Evolutionary conservation across 2,888 invertebrate species (phyloP), one percentile per base, ranked within the genome.

Genomic region (Apodemia hepburni): DNA sequence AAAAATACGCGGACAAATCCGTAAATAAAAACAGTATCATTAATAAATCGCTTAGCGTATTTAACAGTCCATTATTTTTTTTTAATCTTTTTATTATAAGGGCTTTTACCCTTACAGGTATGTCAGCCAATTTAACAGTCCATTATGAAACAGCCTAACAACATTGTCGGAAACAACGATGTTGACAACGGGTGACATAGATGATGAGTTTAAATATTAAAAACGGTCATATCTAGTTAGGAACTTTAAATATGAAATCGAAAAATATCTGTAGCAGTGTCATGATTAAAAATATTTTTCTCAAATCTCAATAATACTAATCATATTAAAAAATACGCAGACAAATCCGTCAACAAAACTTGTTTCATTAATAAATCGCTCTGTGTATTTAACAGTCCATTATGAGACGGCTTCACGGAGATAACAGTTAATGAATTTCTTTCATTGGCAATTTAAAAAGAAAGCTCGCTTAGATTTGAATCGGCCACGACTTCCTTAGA

Each of bases 381-480:
- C 8, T 57, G 27, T 57, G 54, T 57, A 57, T 57, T 57, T 57
- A 57, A 57, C 54, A 57, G 54, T 57, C 54, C 54, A 57, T 57
- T 57, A 62, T 58, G 35, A 62, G 58, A 70, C 72, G 71, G 74
- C 71, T 74, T 65, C 79, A 75, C 69, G 68, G 74, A 79, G 78
- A 76, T 77, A 78, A 75, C 79, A 80, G 54, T 77, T 82, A 84
- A 85, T 82, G 83, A 85, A 84, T 84, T 87, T 84, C 80, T 85
- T 83, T 80, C 80, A 80, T 84, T 80, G 73, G 75, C 79, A 80
- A 84, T 86, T 86, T 82, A 82, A 83, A 83, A 84, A 82, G 78
- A 76, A 77, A 71, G 75, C 78, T 73, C 76, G 74, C 76, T 78
- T 75, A 83, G 77, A 78, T 77, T 77, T 80, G 79, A 77, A 80